Percentiles rank a stretch among this genome's conserved stretches.
Evolutionary conservation across 2,888 invertebrate species (phyloP).

Genomic region (Mythimna vitellina): DNA sequence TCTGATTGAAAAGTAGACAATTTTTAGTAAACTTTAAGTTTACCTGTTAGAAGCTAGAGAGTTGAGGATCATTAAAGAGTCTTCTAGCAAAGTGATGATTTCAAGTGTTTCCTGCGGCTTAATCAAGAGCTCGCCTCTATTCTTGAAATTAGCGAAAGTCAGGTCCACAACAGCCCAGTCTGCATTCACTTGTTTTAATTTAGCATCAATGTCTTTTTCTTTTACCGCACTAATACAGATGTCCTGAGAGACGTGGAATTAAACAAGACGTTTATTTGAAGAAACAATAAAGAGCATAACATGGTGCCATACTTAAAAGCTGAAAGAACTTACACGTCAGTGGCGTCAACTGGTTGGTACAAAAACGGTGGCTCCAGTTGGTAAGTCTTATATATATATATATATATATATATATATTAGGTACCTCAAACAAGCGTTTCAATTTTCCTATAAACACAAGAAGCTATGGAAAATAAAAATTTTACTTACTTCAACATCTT

Average conservation of each 20-base stretch:
- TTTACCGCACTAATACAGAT: slow-evolving; percentile 97
- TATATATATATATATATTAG: background rate
- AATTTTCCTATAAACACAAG: too few species aligned
- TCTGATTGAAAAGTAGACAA: background rate
- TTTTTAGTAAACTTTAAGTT: background rate
- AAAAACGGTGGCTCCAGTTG: too few species aligned
- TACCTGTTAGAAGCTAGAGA: slow-evolving; percentile 96
- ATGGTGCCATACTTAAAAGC: background rate
- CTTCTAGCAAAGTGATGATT: slow-evolving; percentile 94
- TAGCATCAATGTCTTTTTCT: slow-evolving; percentile 97
- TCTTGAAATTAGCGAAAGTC: slow-evolving; percentile 94
- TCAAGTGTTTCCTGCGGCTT: slow-evolving; percentile 94
- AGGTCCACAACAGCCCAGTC: slow-evolving; percentile 95
- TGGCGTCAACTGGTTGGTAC: too few species aligned
- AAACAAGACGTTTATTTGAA: background rate
- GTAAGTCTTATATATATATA: too few species aligned
- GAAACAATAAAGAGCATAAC: background rate
- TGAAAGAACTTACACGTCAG: too few species aligned
- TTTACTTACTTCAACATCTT: slow-evolving; percentile 94
- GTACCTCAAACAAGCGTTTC: background rate
- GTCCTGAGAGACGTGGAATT: slow-evolving; percentile 88
- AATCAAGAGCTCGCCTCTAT: slow-evolving; percentile 95
- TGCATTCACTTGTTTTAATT: slow-evolving; percentile 94
- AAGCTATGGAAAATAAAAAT: background rate
- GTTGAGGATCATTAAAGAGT: slow-evolving; percentile 96